Evolutionary conservation across 1,140 invertebrate genomes (phyloP).

Genomic region (Sweltsa coloradensis): DNA sequence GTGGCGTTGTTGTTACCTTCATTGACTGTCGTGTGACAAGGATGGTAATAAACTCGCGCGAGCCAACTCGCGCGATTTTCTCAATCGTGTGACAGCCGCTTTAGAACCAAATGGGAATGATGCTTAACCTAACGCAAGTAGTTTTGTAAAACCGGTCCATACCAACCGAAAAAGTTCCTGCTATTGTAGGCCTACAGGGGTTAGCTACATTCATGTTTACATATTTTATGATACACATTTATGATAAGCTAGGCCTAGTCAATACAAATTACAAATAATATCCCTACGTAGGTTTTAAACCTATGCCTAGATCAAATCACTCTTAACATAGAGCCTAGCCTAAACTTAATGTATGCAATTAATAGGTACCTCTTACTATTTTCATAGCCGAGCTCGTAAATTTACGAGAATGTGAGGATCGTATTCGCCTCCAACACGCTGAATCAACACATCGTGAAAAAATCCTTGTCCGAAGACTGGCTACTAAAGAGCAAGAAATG

Average conservation of each 20-base stretch:
- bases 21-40: too few relatives aligned
- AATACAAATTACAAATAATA: neutral
- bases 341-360: neutral
- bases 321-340: neutral
- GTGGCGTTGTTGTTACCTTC: too few relatives aligned
- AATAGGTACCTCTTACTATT: conserved; percentile 9
- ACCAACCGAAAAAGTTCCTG: too few relatives aligned
- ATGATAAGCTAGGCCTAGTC: conserved; percentile 6
- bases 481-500: conserved; percentile 91
- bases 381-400: conserved; percentile 58
- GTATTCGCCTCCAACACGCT: conserved; percentile 63
- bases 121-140: too few relatives aligned
- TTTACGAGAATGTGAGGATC: conserved; percentile 68
- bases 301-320: neutral
- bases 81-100: too few relatives aligned
- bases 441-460: conserved; percentile 84
- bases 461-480: conserved; percentile 76
- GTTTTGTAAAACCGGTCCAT: too few relatives aligned
- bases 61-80: too few relatives aligned
- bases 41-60: too few relatives aligned
- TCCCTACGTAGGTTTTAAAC: conserved; percentile 5
- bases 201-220: neutral
- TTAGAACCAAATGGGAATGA: too few relatives aligned
- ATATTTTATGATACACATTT: neutral
- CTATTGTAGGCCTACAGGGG: too few relatives aligned